Evolutionary conservation across 2,113 vertebrate genomes (phyloP), one percentile per base, ranked within the genome.

Genomic region (Struthio camelus): DNA sequence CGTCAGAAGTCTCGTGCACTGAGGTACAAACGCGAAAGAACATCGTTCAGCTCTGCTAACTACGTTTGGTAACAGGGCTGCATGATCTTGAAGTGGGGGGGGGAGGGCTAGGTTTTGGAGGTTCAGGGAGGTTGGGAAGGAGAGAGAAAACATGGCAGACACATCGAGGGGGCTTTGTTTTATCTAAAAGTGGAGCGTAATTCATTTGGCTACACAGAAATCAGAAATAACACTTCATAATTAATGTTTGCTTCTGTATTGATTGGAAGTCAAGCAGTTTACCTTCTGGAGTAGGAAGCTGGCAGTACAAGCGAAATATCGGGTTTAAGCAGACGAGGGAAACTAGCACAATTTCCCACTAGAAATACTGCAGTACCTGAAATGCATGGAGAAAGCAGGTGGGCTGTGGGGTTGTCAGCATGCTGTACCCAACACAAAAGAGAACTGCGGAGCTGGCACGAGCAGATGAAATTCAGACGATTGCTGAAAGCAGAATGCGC

Each of bases 401-500:
- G 64, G 20, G 24, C 58, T 85, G 18, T 84, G 40, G 61, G 80
- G 14, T 40, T 87, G 73, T 73, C 73, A 42, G 3, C 50, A 27
- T 58, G 46, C 40, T 58, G 19, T 58, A 46, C 62, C n/a, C 17
- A 40, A 5, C 5, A 10, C 11, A n/a, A 14, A 36, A 65, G 16
- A 83, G 28, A 5, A 23, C 84, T 62, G 15, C 38, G 54, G 56
- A 90, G 59, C 50, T 86, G 51, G 51, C 51, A 40, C 75, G 70
- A 78, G 48, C 58, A 81, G 14, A 48, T 54, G 28, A 50, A 54
- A 59, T 32, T 64, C 10, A 88, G 76, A 11, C 5, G 25, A 42
- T 53, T 0, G 0, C 7, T 85, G 56, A 61, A 87, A 51, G 42
- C 10, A 36, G 0, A 24, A 13, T 46, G 16, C 20, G 1, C 44